Evolutionary conservation across 2,113 vertebrate species (phyloP).

Genomic region (Nothobranchius kuhntae): DNA sequence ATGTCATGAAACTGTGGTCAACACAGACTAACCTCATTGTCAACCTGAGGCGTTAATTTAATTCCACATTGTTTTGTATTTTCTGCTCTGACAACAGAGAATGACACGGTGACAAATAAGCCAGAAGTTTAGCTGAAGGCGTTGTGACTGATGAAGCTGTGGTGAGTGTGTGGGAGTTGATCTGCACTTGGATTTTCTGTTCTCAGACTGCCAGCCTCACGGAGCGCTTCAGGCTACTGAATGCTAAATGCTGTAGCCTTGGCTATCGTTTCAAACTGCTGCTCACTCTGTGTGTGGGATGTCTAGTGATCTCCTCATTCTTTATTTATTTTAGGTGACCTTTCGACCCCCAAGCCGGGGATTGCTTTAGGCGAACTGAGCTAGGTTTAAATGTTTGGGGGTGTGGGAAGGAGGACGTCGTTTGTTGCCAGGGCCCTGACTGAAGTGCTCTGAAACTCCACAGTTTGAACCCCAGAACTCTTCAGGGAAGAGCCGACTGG

Average conservation of each 20-base stretch:
- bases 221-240: conserved; percentile 67
- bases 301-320: conserved; percentile 69
- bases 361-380: conserved; percentile 71
- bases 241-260: conserved; percentile 70
- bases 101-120: conserved; percentile 37
- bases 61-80: conserved; percentile 20
- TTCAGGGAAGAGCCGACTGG: conserved; percentile 59
- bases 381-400: conserved; percentile 72
- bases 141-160: conserved; percentile 60
- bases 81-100: conserved; percentile 27
- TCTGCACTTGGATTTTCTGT: conserved; percentile 66
- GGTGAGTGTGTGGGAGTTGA: conserved; percentile 74
- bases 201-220: conserved; percentile 62
- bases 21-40: background rate
- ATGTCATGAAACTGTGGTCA: conserved; percentile 18
- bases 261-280: conserved; percentile 66
- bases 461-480: conserved; percentile 58
- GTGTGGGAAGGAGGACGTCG: conserved; percentile 67
- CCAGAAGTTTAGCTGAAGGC: conserved; percentile 40
- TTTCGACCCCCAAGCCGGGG: conserved; percentile 62
- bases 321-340: conserved; percentile 81
- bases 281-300: conserved; percentile 69
- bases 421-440: conserved; percentile 61
- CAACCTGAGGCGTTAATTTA: conserved; percentile 40
- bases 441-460: conserved; percentile 49